Percentiles rank a stretch among this genome's conserved stretches.
These are phyloP conservation scores for Leptobrachium ailaonicum DNA, from an alignment of 2,113 vertebrate species.

Conservation along the genomic window DNA sequence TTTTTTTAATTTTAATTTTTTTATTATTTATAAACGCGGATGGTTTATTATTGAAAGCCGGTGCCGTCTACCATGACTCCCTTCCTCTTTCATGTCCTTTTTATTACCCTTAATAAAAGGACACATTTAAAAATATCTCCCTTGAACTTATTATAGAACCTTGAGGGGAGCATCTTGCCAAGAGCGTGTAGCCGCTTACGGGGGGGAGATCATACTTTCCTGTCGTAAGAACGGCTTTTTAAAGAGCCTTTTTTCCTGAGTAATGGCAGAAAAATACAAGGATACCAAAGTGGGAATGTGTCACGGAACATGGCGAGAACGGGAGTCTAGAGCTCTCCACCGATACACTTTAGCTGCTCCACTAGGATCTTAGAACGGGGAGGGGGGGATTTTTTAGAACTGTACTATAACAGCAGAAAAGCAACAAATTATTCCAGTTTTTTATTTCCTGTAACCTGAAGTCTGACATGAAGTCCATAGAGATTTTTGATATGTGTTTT, in stretches of 20 bases:
- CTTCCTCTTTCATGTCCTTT: not conserved
- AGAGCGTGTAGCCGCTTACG: not conserved
- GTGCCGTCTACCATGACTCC: not conserved
- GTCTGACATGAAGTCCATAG: no score
- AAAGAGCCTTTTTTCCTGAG: not conserved
- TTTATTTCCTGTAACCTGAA: no score
- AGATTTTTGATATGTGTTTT: no score
- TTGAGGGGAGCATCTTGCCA: not conserved
- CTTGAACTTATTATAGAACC: conserved; percentile 13
- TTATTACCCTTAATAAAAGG: not conserved
- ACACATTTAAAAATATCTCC: conserved; percentile 10
- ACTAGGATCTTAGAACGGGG: no score
- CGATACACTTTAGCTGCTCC: not conserved
- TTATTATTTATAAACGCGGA: not conserved
- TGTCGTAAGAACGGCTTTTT: not conserved
- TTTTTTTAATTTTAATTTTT: not conserved
- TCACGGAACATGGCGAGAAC: not conserved
- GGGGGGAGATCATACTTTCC: conserved; percentile 1
- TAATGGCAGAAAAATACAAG: not conserved
- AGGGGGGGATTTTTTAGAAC: not conserved
- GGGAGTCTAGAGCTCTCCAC: not conserved
- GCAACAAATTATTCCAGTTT: no score
- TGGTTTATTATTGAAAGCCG: not conserved
- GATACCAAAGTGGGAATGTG: not conserved
- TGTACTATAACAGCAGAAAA: no score